A percentile compares a stretch with the other conserved stretches of the same genome.
phyloP scores from a whole-genome alignment of 2,888 invertebrate genomes.

The Tenthredo scrophulariae region DNA sequence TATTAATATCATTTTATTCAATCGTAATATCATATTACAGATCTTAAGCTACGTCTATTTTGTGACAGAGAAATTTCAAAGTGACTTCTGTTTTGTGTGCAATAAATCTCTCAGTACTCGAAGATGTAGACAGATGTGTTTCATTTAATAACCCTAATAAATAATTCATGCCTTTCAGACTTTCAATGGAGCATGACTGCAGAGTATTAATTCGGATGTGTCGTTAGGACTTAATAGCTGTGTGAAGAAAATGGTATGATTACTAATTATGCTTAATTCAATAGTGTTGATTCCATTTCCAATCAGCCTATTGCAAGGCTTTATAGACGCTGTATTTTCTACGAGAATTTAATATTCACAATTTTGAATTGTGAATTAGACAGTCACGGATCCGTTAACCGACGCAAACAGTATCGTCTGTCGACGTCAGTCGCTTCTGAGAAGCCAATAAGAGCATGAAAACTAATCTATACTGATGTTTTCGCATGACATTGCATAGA shows the following conservation, averaged over 20 bases:
- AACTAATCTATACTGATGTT: conserved; percentile 54
- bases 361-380: conserved; percentile 29
- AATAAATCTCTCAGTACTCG: conserved; percentile 30
- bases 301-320: neutral
- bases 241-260: neutral
- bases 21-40: neutral
- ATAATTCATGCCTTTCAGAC: conserved; percentile 28
- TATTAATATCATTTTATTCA: neutral
- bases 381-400: conserved; percentile 4
- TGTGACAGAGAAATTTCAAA: neutral
- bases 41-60: neutral
- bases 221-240: neutral
- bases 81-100: neutral
- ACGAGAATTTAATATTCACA: neutral
- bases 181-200: conserved; percentile 2
- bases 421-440: conserved; percentile 50
- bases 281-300: neutral
- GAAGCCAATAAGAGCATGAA: conserved; percentile 51
- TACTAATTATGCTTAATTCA: conserved; percentile 15
- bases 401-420: conserved; percentile 36
- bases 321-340: neutral
- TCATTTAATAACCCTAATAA: conserved; percentile 37
- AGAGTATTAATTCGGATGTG: neutral
- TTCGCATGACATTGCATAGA: conserved; percentile 54
- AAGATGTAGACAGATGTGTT: conserved; percentile 26